Evolutionary conservation across 2,113 vertebrate species (phyloP).

Genomic region (Eira barbara): DNA sequence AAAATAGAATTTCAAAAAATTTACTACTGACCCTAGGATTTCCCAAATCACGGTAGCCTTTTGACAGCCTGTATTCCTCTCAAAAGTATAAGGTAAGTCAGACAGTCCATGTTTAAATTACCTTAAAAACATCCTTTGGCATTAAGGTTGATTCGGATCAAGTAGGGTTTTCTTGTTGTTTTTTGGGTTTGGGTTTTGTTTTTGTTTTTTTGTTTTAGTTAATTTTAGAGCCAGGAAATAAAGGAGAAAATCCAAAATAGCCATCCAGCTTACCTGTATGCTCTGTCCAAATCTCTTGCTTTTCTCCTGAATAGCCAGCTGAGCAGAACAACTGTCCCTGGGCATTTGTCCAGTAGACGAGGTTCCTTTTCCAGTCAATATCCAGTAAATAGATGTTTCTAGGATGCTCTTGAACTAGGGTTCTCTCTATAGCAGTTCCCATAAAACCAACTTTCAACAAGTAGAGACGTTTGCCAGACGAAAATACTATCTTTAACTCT

Average conservation of each 20-base stretch:
- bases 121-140: not conserved
- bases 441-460: constrained; percentile 83
- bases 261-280: constrained; percentile 81
- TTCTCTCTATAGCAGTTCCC: constrained; percentile 55
- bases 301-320: constrained; percentile 70
- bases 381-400: constrained; percentile 86
- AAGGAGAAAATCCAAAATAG: not conserved
- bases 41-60: not conserved
- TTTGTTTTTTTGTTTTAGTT: no score
- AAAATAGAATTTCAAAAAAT: not conserved
- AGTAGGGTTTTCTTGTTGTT: not conserved
- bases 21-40: not conserved
- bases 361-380: constrained; percentile 87
- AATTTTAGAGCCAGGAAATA: constrained; percentile 25
- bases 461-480: constrained; percentile 79
- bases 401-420: constrained; percentile 78
- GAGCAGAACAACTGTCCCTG: constrained; percentile 83
- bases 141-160: not conserved
- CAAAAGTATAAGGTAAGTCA: not conserved
- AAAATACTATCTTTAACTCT: constrained; percentile 88
- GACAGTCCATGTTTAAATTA: not conserved
- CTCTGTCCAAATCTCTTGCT: constrained; percentile 80
- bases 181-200: no score
- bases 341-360: constrained; percentile 88
- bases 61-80: not conserved